Base-by-base conservation (phyloP, 92 coral and sea anemone species). In the Zoanthus solanderi region DNA sequence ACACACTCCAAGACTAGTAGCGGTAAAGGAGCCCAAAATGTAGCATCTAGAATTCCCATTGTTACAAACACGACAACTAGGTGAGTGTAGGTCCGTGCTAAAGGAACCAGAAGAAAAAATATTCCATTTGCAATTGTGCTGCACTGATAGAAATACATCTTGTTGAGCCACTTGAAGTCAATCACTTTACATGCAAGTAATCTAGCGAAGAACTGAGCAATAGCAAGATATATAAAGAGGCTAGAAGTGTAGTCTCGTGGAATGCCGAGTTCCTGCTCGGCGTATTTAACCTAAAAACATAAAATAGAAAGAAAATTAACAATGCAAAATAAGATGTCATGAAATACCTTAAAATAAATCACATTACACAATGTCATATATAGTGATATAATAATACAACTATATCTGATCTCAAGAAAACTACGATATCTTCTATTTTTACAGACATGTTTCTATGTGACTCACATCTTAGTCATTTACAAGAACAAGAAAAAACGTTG, bases 1-100 rank as follows among this genome's bases (percentile, higher is more conserved):
- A 80, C 90, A 88, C 90, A 88, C 29, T 79, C 81, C 57, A 88
- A 57, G 50, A 88, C 90, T 6, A 88, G 29, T 53, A 88, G 65
- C 9, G 87, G 60, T 16, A 88, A 34, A 5, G 84, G 83, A 2
- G 80, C 90, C 11, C 52, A 88, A 2, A 83, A 72, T 14, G 46
- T 15, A 14, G 86, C 90, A 30, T 56, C 75, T 71, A 80, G 67
- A 60, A 88, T 47, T 45, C 90, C 90, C 47, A 23, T 28, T 50
- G 71, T 23, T 5, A 71, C 52, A 71, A 76, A 80, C 10, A 79
- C 69, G 18, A 37, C 69, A 14, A 56, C 56, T 37, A 88, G 34
- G 72, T 83, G 86, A 16, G 15, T 13, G 75, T 57, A 88, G 71
- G 87, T 77, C n/a, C 42, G 82, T 72, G 63, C 82, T 18, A 87